phyloP scores from a whole-genome alignment of 2,888 invertebrate species.

The Nymphalis urticae region DNA sequence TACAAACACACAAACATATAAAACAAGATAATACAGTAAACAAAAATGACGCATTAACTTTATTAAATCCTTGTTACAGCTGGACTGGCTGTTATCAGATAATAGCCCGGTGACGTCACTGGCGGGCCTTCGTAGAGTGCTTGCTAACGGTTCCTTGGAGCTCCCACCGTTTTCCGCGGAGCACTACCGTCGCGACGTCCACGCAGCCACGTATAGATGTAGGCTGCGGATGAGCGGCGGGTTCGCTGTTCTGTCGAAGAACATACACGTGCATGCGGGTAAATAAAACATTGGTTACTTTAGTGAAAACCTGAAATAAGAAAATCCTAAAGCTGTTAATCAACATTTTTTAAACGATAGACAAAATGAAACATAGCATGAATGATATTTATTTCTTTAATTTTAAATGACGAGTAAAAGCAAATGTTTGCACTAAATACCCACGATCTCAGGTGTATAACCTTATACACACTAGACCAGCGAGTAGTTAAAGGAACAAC shows the following conservation, averaged over 20 bases:
- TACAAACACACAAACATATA: no score
- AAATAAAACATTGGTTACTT: constrained; percentile 46
- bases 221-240: constrained; percentile 67
- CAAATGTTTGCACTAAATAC: no score
- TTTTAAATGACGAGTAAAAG: no score
- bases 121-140: constrained; percentile 87
- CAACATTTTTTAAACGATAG: background rate
- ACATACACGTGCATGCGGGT: constrained; percentile 95
- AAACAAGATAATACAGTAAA: no score
- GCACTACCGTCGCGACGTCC: constrained; percentile 91
- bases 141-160: constrained; percentile 92
- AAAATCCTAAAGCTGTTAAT: no score
- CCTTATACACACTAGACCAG: no score
- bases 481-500: no score
- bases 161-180: constrained; percentile 92
- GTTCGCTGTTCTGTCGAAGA: constrained; percentile 89
- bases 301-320: background rate
- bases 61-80: constrained; percentile 58
- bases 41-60: background rate
- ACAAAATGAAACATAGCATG: no score
- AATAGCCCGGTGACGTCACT: constrained; percentile 85
- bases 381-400: no score
- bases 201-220: constrained; percentile 90
- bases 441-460: no score
- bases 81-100: constrained; percentile 89